phyloP scores from a whole-genome alignment of 2,797 vertebrate genomes.

The Enoplosus armatus region DNA sequence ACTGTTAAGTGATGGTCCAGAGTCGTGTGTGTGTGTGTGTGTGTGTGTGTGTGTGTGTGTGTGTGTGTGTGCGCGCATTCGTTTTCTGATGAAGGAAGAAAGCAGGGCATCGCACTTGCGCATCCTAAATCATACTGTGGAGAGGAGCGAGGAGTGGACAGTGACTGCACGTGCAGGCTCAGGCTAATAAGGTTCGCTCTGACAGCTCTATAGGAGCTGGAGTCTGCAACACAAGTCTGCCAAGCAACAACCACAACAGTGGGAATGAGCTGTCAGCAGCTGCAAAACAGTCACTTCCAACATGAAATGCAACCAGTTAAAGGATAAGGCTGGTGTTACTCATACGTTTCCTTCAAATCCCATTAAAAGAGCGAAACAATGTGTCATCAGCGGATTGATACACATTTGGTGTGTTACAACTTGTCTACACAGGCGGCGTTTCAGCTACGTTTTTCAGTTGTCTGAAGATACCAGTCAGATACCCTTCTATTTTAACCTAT shows the following conservation, averaged over 20 bases:
- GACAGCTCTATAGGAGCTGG: conserved; percentile 23
- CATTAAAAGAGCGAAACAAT: neutral
- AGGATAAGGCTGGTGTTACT: neutral
- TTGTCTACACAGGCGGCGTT: neutral
- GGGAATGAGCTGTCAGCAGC: conserved; percentile 21
- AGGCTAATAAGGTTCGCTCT: conserved; percentile 57
- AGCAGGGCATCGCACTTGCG: conserved; percentile 50
- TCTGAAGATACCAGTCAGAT: too few species aligned
- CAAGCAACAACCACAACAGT: conserved; percentile 39
- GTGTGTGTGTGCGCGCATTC: conserved; percentile 28
- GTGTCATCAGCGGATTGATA: neutral
- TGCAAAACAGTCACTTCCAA: conserved; percentile 8
- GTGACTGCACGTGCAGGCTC: conserved; percentile 20
- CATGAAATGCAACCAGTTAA: neutral
- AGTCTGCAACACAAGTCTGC: conserved; percentile 40
- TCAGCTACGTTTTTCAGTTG: neutral
- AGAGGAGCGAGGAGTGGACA: conserved; percentile 30
- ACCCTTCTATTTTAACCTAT: neutral
- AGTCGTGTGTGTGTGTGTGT: conserved; percentile 50
- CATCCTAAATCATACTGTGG: conserved; percentile 49
- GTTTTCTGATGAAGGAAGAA: conserved; percentile 61
- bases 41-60: conserved; percentile 21
- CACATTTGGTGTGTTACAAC: neutral
- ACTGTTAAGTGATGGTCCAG: conserved; percentile 78
- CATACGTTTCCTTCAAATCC: neutral